phyloP scores from a whole-genome alignment of 2,113 vertebrate species.

The Microcebus ravelobensis region DNA sequence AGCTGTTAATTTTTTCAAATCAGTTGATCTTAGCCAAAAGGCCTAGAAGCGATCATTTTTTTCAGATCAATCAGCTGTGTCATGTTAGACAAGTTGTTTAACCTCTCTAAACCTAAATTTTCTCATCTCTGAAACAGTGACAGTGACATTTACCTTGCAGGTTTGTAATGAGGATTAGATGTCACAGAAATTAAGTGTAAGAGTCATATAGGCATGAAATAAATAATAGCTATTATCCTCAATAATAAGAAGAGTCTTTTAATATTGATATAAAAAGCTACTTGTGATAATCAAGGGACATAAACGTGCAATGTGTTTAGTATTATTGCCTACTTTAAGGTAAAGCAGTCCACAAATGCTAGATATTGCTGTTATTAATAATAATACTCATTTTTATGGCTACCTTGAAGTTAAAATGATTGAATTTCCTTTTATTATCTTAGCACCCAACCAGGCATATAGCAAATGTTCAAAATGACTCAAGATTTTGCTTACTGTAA shows the following conservation, averaged over 20 bases:
- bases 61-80: background rate
- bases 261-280: background rate
- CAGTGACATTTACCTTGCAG: background rate
- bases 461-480: constrained; percentile 22
- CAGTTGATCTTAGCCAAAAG: too few species aligned
- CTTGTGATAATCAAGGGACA: background rate
- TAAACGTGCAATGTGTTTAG: background rate
- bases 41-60: too few species aligned
- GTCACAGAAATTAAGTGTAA: background rate
- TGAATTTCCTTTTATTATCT: background rate
- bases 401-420: background rate
- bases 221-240: constrained; percentile 1
- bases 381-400: background rate
- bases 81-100: background rate
- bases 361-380: background rate
- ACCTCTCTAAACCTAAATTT: background rate
- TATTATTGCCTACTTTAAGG: background rate
- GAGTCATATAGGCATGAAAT: background rate
- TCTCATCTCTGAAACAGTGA: background rate
- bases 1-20: background rate
- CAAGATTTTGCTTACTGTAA: background rate
- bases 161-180: background rate
- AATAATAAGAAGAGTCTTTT: background rate
- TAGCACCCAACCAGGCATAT: background rate
- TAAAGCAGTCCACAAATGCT: background rate